Evolutionary conservation across 2,888 invertebrate species (phyloP).

Genomic region (Hyposoter dolosus): DNA sequence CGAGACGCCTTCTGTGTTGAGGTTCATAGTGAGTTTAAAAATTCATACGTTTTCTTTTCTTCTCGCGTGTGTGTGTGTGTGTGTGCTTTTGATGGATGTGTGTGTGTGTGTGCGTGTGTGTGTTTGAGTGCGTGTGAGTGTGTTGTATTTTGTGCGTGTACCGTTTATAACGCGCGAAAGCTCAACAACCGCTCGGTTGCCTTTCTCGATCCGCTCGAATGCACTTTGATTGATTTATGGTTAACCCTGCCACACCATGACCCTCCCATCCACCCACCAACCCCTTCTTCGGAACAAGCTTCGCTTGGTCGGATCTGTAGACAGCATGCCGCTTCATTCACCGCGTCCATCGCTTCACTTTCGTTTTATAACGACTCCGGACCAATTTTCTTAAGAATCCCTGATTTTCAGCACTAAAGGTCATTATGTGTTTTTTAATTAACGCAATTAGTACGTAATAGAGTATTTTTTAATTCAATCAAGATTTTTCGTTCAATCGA

Average conservation of each 20-base stretch:
- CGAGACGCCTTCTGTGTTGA: constrained; percentile 68
- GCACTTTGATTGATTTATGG: constrained; percentile 80
- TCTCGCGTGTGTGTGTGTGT: neutral
- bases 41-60: constrained; percentile 36
- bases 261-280: constrained; percentile 72
- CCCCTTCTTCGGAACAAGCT: constrained; percentile 44
- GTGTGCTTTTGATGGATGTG: neutral
- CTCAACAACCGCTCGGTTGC: constrained; percentile 69
- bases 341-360: constrained; percentile 16
- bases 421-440: constrained; percentile 71
- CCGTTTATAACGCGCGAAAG: constrained; percentile 61
- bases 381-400: constrained; percentile 72
- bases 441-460: constrained; percentile 65
- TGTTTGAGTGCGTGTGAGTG: constrained; percentile 19
- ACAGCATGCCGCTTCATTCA: constrained; percentile 66
- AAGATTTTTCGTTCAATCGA: neutral
- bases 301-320: constrained; percentile 62
- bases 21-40: constrained; percentile 47
- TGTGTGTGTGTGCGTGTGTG: constrained; percentile 13
- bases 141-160: constrained; percentile 52
- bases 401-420: constrained; percentile 40
- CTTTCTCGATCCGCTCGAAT: constrained; percentile 70
- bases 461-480: neutral
- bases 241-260: constrained; percentile 77
- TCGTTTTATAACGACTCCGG: neutral